Percentiles rank a stretch among this genome's conserved stretches.
Evolutionary conservation across 1,140 invertebrate genomes (phyloP).

Genomic region (Pectinophora gossypiella): DNA sequence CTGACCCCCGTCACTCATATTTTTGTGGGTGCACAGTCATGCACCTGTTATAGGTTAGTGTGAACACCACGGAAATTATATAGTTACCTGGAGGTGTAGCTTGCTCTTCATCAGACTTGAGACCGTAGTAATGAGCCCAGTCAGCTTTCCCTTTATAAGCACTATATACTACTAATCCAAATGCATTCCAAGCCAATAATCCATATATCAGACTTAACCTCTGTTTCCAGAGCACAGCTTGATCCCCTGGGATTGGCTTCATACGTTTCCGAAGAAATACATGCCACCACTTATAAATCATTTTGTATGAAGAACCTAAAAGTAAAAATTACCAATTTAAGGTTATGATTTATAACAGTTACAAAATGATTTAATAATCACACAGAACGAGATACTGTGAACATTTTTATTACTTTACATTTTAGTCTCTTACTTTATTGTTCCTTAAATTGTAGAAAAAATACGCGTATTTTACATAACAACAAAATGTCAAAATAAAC

Average conservation of each 20-base stretch:
- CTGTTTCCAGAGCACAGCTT: conserved; percentile 76
- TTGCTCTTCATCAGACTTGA: conserved; percentile 77
- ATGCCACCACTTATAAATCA: conserved; percentile 63
- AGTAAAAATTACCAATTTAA: too few species aligned
- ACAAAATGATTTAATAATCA: too few species aligned
- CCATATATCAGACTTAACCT: conserved; percentile 78
- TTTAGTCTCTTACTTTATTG: too few species aligned
- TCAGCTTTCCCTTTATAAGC: conserved; percentile 76
- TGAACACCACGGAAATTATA: too few species aligned
- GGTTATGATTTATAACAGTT: too few species aligned
- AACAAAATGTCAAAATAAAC: too few species aligned
- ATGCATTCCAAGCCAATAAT: conserved; percentile 79
- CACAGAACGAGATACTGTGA: too few species aligned
- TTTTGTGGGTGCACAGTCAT: neutral
- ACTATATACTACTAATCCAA: conserved; percentile 77
- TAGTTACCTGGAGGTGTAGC: conserved; percentile 69
- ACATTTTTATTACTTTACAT: too few species aligned
- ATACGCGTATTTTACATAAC: too few species aligned
- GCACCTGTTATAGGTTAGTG: neutral
- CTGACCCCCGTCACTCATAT: neutral
- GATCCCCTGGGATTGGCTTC: conserved; percentile 76
- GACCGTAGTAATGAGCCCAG: conserved; percentile 79
- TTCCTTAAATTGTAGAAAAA: too few species aligned
- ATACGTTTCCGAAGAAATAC: conserved; percentile 76
- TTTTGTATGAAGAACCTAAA: conserved; percentile 12